These are phyloP conservation scores for Cephalopholis sonnerati DNA, from an alignment of 2,113 vertebrate species.

Conservation along the genomic window DNA sequence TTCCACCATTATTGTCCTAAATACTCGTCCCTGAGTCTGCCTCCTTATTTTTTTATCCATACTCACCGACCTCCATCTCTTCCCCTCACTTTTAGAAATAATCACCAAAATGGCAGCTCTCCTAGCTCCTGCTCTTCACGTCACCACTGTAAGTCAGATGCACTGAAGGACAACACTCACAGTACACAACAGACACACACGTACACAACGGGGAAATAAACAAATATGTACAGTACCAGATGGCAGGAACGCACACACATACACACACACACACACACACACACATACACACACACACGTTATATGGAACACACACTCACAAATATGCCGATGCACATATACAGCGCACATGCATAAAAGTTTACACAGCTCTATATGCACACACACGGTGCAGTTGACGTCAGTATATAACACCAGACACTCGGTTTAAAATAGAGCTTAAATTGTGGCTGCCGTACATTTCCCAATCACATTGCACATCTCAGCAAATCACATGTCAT, in stretches of 20 bases:
- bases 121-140: conserved; percentile 12
- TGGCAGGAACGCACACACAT: conserved; percentile 15
- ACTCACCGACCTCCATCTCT: background rate
- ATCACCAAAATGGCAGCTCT: conserved; percentile 24
- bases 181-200: background rate
- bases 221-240: conserved; percentile 20
- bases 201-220: background rate
- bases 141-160: conserved; percentile 10
- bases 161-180: background rate
- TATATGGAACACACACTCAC: background rate
- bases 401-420: conserved; percentile 13
- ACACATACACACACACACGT: conserved; percentile 1
- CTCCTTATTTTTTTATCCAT: background rate
- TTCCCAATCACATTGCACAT: background rate
- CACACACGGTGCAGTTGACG: background rate
- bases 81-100: conserved; percentile 7
- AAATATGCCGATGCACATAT: background rate
- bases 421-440: conserved; percentile 26
- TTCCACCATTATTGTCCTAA: background rate
- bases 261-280: background rate
- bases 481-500: background rate
- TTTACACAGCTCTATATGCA: background rate
- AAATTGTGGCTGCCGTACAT: background rate
- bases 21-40: background rate
- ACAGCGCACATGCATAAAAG: background rate